A percentile compares a stretch with the other conserved stretches of the same genome.
phyloP scores from a whole-genome alignment of 1,140 invertebrate genomes.

The Antheraea mylitta region DNA sequence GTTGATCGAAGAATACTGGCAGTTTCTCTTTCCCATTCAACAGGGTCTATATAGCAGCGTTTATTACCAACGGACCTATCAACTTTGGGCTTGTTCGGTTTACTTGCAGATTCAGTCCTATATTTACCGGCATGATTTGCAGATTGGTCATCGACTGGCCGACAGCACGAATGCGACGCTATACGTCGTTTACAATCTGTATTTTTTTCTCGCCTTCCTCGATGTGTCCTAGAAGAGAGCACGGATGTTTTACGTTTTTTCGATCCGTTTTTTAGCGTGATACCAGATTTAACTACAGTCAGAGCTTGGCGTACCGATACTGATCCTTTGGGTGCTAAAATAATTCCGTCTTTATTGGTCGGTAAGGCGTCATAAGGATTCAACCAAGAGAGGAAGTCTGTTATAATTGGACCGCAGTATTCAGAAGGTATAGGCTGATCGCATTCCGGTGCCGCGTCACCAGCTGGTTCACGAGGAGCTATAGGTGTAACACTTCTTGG shows the following conservation, averaged over 20 bases:
- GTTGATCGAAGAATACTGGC: constrained; percentile 69
- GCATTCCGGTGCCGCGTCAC: constrained; percentile 36
- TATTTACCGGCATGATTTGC: constrained; percentile 49
- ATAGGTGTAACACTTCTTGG: constrained; percentile 39
- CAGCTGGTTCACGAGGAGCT: constrained; percentile 40
- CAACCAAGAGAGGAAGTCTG: constrained; percentile 73
- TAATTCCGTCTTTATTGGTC: constrained; percentile 59
- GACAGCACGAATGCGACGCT: constrained; percentile 63
- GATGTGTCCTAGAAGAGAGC: constrained; percentile 67
- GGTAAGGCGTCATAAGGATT: constrained; percentile 66
- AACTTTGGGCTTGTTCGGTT: constrained; percentile 51
- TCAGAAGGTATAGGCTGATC: constrained; percentile 58
- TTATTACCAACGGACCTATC: constrained; percentile 77
- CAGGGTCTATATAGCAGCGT: constrained; percentile 76
- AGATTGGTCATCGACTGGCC: constrained; percentile 45
- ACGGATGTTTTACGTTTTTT: constrained; percentile 77
- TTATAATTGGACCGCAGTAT: constrained; percentile 71
- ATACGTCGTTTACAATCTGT: constrained; percentile 58
- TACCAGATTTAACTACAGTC: constrained; percentile 69
- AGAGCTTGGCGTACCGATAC: constrained; percentile 74
- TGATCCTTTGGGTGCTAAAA: constrained; percentile 57
- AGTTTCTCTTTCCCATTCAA: constrained; percentile 72
- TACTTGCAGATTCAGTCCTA: constrained; percentile 66
- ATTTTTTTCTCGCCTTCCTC: constrained; percentile 73
- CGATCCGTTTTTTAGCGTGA: constrained; percentile 51